Percentiles rank a stretch among this genome's conserved stretches.
Evolutionary conservation across 64 coral and sea anemone species (phyloP).

Genomic region (Stichodactyla mertensii): DNA sequence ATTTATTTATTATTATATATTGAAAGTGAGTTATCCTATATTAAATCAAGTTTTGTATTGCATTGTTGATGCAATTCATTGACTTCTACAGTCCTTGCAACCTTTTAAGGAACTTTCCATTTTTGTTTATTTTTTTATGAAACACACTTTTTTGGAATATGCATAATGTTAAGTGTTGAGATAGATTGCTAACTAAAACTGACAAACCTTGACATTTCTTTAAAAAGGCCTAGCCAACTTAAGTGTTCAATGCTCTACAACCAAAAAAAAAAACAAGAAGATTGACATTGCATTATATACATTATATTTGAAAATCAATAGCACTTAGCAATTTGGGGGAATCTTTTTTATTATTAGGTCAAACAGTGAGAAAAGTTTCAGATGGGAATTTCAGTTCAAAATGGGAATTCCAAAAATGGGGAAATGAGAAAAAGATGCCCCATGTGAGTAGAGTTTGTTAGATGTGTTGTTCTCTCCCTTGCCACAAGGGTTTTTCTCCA

Average conservation of each 20-base stretch:
- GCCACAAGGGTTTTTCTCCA: too few species aligned
- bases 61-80: neutral
- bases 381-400: too few species aligned
- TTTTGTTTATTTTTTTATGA: neutral
- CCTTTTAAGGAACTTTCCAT: too few species aligned
- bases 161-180: neutral
- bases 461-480: too few species aligned
- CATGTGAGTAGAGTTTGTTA: too few species aligned
- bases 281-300: neutral
- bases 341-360: neutral
- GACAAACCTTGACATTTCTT: constrained; percentile 76
- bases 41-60: too few species aligned
- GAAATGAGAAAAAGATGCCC: too few species aligned
- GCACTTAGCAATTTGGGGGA: neutral
- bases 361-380: neutral
- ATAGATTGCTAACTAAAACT: neutral
- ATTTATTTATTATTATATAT: too few species aligned
- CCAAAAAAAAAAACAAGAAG: constrained; percentile 9
- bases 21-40: too few species aligned
- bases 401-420: too few species aligned
- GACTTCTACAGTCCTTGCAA: neutral
- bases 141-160: too few species aligned
- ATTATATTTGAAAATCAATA: neutral
- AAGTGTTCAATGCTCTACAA: constrained; percentile 76
- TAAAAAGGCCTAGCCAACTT: constrained; percentile 85